phyloP scores from a whole-genome alignment of 1,140 invertebrate species.

The Leptinotarsa texana region DNA sequence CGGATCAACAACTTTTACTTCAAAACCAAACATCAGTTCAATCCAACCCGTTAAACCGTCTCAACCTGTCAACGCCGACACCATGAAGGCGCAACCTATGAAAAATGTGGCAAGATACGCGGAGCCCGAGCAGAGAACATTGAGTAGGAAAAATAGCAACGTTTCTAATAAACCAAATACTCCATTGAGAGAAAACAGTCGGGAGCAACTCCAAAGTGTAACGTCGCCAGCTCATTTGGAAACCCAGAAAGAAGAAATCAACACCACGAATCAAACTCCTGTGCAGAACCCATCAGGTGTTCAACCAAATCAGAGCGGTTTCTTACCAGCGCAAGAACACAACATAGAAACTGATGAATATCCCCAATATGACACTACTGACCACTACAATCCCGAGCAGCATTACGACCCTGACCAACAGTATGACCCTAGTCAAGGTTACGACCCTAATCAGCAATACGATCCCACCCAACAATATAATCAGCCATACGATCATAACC shows the following conservation, averaged over 20 bases:
- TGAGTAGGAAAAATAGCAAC: not conserved
- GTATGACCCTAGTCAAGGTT: conserved; percentile 36
- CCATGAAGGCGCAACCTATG: not conserved
- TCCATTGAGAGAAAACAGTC: conserved; percentile 32
- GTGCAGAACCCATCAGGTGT: conserved; percentile 13
- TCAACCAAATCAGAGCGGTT: not conserved
- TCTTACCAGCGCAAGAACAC: not conserved
- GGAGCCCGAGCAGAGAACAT: not conserved
- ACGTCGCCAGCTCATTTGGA: conserved; percentile 14
- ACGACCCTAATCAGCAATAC: conserved; percentile 41
- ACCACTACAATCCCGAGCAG: conserved; percentile 39
- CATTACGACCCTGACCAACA: conserved; percentile 42
- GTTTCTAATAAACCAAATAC: conserved; percentile 6
- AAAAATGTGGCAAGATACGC: not conserved
- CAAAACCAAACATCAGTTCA: conserved; percentile 6
- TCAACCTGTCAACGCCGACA: not conserved
- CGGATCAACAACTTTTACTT: not conserved
- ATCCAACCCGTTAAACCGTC: conserved; percentile 5
- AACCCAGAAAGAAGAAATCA: conserved; percentile 17
- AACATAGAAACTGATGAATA: conserved; percentile 20
- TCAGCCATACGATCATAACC: conserved; percentile 33
- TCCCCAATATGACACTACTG: not conserved
- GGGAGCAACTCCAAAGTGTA: conserved; percentile 27
- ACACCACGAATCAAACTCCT: conserved; percentile 22
- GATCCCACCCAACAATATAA: conserved; percentile 37